These are phyloP conservation scores for Megalurothrips usitatus DNA, from an alignment of 2,888 invertebrate genomes.

Conservation along the genomic window DNA sequence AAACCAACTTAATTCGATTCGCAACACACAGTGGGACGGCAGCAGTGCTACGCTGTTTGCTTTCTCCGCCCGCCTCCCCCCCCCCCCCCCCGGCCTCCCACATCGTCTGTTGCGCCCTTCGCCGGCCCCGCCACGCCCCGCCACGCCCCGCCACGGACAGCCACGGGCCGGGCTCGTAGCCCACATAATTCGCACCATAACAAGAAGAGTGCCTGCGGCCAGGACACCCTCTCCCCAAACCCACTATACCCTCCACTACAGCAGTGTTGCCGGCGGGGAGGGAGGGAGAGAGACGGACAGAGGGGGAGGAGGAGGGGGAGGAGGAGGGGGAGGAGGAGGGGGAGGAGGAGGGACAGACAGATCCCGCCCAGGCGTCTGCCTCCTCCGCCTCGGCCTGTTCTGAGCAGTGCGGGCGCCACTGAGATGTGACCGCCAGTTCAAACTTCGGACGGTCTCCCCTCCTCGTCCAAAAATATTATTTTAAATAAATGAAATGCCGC, in stretches of 20 bases:
- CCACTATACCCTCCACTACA: neutral
- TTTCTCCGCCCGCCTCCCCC: neutral
- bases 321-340: too few species aligned
- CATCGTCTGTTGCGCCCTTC: neutral
- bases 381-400: too few species aligned
- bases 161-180: neutral
- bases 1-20: too few species aligned
- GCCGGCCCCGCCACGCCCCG: neutral
- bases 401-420: too few species aligned
- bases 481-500: too few species aligned
- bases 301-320: too few species aligned
- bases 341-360: too few species aligned
- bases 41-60: neutral
- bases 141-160: constrained; percentile 12
- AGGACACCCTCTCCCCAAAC: neutral
- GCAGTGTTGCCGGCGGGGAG: neutral
- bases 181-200: constrained; percentile 24
- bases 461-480: too few species aligned
- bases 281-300: neutral
- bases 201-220: constrained; percentile 19
- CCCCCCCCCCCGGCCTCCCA: neutral
- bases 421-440: too few species aligned
- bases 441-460: too few species aligned
- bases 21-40: too few species aligned
- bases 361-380: too few species aligned